These are phyloP conservation scores for Phrynosoma platyrhinos DNA, from an alignment of 2,113 vertebrate genomes.

Conservation along the genomic window DNA sequence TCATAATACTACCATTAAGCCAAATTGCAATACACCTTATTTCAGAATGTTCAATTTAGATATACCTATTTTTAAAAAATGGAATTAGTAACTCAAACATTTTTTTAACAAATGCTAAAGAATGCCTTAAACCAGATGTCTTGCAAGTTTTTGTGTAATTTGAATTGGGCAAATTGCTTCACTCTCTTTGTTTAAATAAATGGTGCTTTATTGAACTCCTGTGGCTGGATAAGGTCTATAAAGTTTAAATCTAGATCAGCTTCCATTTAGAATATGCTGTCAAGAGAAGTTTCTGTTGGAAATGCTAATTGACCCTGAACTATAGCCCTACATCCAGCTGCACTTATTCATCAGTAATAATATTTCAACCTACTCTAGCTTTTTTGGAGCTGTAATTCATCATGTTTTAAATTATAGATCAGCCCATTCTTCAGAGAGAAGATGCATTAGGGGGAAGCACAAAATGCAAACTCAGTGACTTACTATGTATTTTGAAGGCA, in stretches of 20 bases:
- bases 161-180: slow-evolving; percentile 52
- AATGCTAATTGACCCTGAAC: slow-evolving; percentile 28
- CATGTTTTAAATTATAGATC: neutral
- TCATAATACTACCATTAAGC: slow-evolving; percentile 27
- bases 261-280: slow-evolving; percentile 38
- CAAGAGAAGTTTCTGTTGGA: slow-evolving; percentile 28
- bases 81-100: neutral
- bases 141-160: slow-evolving; percentile 25
- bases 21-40: slow-evolving; percentile 29
- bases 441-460: neutral
- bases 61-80: neutral
- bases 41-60: slow-evolving; percentile 28
- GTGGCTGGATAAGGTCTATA: slow-evolving; percentile 31
- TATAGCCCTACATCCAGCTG: neutral
- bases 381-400: slow-evolving; percentile 13
- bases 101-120: slow-evolving; percentile 28
- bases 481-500: neutral
- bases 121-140: slow-evolving; percentile 4
- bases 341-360: slow-evolving; percentile 13
- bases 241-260: slow-evolving; percentile 40
- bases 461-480: neutral
- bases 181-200: slow-evolving; percentile 46
- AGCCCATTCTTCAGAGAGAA: neutral
- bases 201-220: slow-evolving; percentile 39
- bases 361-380: slow-evolving; percentile 1